Percentiles rank a stretch among this genome's conserved stretches.
Evolutionary conservation across 2,797 vertebrate genomes (phyloP).

Genomic region (Epinephelus malabaricus): DNA sequence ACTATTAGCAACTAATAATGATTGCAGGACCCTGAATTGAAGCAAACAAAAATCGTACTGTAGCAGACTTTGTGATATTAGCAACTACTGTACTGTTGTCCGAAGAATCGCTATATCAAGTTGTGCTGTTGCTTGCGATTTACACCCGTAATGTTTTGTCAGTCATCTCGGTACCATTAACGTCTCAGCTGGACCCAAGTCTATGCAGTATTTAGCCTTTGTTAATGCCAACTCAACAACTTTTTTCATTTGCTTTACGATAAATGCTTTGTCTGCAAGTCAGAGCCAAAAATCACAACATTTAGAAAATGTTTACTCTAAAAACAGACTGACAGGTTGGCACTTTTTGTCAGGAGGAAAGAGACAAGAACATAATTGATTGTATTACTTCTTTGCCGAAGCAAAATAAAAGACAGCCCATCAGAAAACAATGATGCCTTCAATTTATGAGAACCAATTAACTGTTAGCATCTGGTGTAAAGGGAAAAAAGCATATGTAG

Average conservation of each 20-base stretch:
- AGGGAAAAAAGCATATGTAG: not conserved
- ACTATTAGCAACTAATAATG: too few relatives aligned
- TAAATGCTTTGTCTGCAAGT: not conserved
- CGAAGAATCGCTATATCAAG: too few relatives aligned
- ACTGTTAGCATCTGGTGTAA: not conserved
- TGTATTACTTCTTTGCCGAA: not conserved
- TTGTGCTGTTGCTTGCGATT: too few relatives aligned
- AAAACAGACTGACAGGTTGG: not conserved
- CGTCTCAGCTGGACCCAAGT: not conserved
- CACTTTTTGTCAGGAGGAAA: not conserved
- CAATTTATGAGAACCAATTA: not conserved
- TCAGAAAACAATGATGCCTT: not conserved
- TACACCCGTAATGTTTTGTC: not conserved
- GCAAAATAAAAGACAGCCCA: not conserved
- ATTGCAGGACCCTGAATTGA: too few relatives aligned
- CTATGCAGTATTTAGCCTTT: not conserved
- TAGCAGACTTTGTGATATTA: too few relatives aligned
- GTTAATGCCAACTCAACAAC: not conserved
- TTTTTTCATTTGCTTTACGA: not conserved
- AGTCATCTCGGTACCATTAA: not conserved
- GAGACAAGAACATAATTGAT: not conserved
- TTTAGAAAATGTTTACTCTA: not conserved
- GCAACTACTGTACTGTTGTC: too few relatives aligned
- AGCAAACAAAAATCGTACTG: too few relatives aligned
- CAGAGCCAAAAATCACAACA: not conserved